phyloP scores from a whole-genome alignment of 1,140 invertebrate genomes.

The Drosophila serrata region DNA sequence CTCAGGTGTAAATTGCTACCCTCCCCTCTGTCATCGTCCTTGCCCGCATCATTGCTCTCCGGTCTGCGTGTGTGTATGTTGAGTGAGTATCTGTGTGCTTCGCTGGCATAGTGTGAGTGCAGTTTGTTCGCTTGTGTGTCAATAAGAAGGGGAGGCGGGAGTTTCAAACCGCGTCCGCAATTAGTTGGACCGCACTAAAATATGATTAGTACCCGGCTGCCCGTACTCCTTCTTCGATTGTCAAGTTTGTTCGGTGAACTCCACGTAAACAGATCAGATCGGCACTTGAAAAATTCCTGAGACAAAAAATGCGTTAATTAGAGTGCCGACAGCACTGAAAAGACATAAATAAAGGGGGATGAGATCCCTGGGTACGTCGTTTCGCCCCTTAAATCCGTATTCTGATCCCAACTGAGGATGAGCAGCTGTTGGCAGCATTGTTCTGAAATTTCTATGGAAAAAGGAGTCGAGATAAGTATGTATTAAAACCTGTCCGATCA shows the following conservation, averaged over 20 bases:
- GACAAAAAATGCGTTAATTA: slow-evolving; percentile 59
- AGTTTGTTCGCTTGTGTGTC: slow-evolving; percentile 32
- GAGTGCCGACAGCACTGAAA: slow-evolving; percentile 28
- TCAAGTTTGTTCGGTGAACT: slow-evolving; percentile 2
- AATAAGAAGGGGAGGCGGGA: slow-evolving; percentile 22
- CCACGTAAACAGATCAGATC: slow-evolving; percentile 8
- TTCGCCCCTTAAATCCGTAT: neutral
- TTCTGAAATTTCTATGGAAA: neutral
- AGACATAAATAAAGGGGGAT: slow-evolving; percentile 41
- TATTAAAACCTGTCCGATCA: neutral
- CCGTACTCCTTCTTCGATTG: neutral
- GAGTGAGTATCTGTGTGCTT: slow-evolving; percentile 13
- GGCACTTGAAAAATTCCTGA: slow-evolving; percentile 31
- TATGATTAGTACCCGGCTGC: slow-evolving; percentile 64
- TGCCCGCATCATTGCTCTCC: slow-evolving; percentile 26
- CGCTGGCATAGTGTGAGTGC: neutral
- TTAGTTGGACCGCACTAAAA: slow-evolving; percentile 76
- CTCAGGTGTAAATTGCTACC: slow-evolving; percentile 74
- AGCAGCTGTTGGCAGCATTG: slow-evolving; percentile 25
- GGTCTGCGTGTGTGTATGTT: neutral
- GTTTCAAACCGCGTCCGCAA: slow-evolving; percentile 48
- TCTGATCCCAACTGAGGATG: neutral
- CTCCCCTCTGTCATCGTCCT: slow-evolving; percentile 31
- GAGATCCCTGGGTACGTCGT: slow-evolving; percentile 31
- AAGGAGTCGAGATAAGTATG: neutral